Conservation (phyloP, 2,888 invertebrate species). For the Ennomos erosarius region DNA sequence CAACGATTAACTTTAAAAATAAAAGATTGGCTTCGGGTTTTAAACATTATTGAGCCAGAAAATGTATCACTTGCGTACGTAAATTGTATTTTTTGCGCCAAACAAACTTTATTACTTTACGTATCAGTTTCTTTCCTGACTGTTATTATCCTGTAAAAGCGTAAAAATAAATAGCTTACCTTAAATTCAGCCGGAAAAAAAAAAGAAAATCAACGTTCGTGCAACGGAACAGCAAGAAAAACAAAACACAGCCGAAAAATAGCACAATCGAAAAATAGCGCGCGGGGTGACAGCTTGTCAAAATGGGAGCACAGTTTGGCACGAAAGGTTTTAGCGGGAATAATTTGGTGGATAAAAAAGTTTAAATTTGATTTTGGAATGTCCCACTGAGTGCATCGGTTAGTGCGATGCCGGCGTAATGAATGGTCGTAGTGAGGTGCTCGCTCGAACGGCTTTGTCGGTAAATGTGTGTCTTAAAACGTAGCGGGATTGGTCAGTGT, state of each 20-base stretch:
- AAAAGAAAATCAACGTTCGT: conserved; percentile 44
- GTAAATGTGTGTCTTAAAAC: conserved; percentile 77
- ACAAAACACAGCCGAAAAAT: conserved; percentile 49
- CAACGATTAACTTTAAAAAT: conserved; percentile 9
- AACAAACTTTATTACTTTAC: too few species aligned
- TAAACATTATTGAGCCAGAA: too few species aligned
- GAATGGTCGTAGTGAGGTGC: conserved; percentile 79
- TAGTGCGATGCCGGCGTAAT: conserved; percentile 72
- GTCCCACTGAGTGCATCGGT: conserved; percentile 75
- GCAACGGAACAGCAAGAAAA: conserved; percentile 43
- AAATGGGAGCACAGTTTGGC: conserved; percentile 42
- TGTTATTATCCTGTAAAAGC: too few species aligned
- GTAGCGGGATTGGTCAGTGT: conserved; percentile 60
- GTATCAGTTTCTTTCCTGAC: too few species aligned
- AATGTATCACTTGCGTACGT: too few species aligned
- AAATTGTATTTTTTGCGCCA: too few species aligned
- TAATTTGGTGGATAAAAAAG: conserved; percentile 29
- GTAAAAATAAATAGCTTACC: conserved; percentile 42
- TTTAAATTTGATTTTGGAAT: conserved; percentile 39
- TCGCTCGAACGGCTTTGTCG: conserved; percentile 75
- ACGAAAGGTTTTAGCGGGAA: conserved; percentile 27
- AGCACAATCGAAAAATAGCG: conserved; percentile 54
- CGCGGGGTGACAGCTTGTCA: conserved; percentile 58
- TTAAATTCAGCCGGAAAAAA: conserved; percentile 38
- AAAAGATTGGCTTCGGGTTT: not conserved